phyloP scores from a whole-genome alignment of 2,888 invertebrate genomes.

The Priocnemis perturbator region DNA sequence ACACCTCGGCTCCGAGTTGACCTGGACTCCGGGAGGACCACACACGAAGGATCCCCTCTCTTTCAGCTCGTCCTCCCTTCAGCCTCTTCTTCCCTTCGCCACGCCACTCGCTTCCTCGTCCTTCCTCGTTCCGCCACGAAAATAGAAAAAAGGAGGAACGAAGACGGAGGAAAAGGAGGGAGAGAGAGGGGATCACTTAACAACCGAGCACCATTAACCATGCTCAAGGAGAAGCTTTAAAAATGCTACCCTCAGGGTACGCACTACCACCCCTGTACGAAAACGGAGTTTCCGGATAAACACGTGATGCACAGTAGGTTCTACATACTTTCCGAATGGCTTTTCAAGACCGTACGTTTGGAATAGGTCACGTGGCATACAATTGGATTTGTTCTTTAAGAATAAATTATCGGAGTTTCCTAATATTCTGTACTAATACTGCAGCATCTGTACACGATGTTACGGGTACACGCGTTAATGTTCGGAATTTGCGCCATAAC shows the following conservation, averaged over 20 bases:
- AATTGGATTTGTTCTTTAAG: too few relatives aligned
- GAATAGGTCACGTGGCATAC: too few relatives aligned
- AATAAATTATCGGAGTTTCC: too few relatives aligned
- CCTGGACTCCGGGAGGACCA: constrained; percentile 67
- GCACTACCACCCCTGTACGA: constrained; percentile 30
- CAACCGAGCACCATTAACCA: constrained; percentile 46
- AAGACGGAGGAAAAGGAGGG: constrained; percentile 37
- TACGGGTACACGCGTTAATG: too few relatives aligned
- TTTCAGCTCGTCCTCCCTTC: constrained; percentile 30
- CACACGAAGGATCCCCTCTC: constrained; percentile 69
- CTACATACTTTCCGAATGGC: too few relatives aligned
- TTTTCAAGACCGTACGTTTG: too few relatives aligned
- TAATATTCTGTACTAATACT: too few relatives aligned
- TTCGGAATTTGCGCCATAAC: too few relatives aligned
- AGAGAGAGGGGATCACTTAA: constrained; percentile 42
- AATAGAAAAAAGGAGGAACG: constrained; percentile 21
- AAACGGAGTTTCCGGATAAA: constrained; percentile 25
- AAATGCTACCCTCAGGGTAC: constrained; percentile 10
- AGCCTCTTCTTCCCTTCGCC: constrained; percentile 33
- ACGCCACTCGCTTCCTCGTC: constrained; percentile 10
- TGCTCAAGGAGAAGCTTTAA: constrained; percentile 32
- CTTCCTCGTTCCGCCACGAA: constrained; percentile 45
- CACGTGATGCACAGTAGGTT: background rate
- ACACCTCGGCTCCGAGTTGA: constrained; percentile 69
- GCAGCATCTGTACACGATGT: too few relatives aligned